Base-by-base conservation (phyloP, 1,140 invertebrate species). In the Zaprionus inermis region DNA sequence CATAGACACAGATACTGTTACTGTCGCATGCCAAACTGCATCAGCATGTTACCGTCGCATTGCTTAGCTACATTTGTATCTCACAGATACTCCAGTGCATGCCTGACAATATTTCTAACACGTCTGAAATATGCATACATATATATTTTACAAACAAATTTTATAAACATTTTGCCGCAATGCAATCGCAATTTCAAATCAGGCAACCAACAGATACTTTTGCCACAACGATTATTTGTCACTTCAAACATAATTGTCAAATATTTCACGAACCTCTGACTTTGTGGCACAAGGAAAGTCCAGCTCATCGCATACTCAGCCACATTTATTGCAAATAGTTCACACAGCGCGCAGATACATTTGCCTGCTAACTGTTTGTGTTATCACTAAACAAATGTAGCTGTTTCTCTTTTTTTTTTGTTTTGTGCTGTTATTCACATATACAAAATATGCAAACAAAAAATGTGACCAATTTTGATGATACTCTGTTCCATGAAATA, bases 221-320 rank as follows among this genome's bases (percentile, higher is more conserved):
- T 9, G n/a, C 9, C 9, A 16, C 38, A 16, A 44, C 38, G n/a
- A 16, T 44, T 16, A 44, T 44, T 44, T 44, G n/a, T 44, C 38
- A 44, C 38, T 9, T 44, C 7, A 44, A 44, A 16, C n/a, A 16
- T 44, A 44, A 16, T 44, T 44, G n/a, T 44, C 38, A 44, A 44
- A 44, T 44, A 10, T 44, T 16, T 16, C 9, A 0, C 16, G 3
- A 7, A 41, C 14, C n/a, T 12, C 34, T 38, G 3, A 12, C 14
- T 14, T 5, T 14, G 5, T 1, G 3, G 12, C 14, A n/a, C 12
- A 5, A 14, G 5, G 7, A 1, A 41, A 16, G 1, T 7, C 6
- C 38, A 44, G 38, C 38, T 44, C 38, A 44, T 44, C n/a, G 38
- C 38, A 44, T 16, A 41, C 38, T 41, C n/a, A 41, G 38, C 38